These are phyloP conservation scores for Oasisia sp. DNA, from an alignment of 2,888 invertebrate genomes.

Conservation along the genomic window DNA sequence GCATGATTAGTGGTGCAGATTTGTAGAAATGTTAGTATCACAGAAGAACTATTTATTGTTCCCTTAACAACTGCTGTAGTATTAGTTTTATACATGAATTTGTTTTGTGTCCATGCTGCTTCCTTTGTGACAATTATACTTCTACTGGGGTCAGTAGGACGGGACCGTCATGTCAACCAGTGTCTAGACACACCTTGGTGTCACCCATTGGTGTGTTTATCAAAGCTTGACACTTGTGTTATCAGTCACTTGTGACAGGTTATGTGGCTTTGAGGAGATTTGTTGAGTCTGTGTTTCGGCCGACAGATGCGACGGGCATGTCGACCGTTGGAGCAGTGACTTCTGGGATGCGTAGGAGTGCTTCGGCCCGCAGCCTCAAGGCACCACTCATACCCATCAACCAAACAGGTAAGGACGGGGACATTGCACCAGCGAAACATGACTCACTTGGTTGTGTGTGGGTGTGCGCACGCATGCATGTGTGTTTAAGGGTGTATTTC, in stretches of 20 bases:
- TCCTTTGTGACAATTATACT: too few species aligned
- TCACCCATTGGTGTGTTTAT: background rate
- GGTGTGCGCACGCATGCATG: too few species aligned
- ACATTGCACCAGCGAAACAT: background rate
- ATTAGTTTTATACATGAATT: too few species aligned
- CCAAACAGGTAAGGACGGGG: background rate
- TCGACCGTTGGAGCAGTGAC: conserved; percentile 4
- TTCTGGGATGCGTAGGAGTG: conserved; percentile 52
- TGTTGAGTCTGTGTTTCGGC: background rate
- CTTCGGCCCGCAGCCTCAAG: conserved; percentile 53
- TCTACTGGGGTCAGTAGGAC: too few species aligned
- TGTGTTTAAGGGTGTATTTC: background rate
- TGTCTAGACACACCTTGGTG: background rate
- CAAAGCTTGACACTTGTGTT: background rate
- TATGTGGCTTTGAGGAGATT: background rate
- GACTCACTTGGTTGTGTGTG: background rate
- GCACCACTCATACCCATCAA: conserved; percentile 33
- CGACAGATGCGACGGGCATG: background rate
- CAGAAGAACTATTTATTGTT: too few species aligned
- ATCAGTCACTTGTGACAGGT: background rate
- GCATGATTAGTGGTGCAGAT: too few species aligned
- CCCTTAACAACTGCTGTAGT: too few species aligned
- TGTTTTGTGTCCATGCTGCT: too few species aligned
- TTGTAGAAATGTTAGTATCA: too few species aligned
- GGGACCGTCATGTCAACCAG: background rate